A percentile compares a stretch with the other conserved stretches of the same genome.
phyloP scores from a whole-genome alignment of 1,140 invertebrate species.

The Drosophila cardini region DNA sequence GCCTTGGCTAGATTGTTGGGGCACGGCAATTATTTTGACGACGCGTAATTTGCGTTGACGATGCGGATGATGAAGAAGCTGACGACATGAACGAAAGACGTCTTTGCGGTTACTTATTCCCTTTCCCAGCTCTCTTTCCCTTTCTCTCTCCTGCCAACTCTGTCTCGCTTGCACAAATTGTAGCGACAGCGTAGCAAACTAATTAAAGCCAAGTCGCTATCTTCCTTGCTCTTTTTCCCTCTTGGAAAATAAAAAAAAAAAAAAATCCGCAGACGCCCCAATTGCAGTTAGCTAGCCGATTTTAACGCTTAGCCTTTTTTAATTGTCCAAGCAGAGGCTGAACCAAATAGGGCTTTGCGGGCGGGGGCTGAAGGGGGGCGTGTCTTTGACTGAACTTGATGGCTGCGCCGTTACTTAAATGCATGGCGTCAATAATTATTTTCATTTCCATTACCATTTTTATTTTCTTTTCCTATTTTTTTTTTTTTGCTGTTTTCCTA shows the following conservation, averaged over 20 bases:
- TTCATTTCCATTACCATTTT: slow-evolving; percentile 38
- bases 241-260: background rate
- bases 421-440: slow-evolving; percentile 67
- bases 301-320: slow-evolving; percentile 82
- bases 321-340: slow-evolving; percentile 57
- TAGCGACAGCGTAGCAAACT: slow-evolving; percentile 77
- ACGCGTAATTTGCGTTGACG: slow-evolving; percentile 80
- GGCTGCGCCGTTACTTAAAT: slow-evolving; percentile 62
- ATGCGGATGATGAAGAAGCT: slow-evolving; percentile 67
- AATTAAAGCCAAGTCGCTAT: slow-evolving; percentile 66
- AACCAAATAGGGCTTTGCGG: too few relatives aligned
- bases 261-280: slow-evolving; percentile 38
- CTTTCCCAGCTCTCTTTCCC: background rate
- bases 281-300: slow-evolving; percentile 57
- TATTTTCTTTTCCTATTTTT: slow-evolving; percentile 22
- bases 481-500: background rate
- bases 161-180: slow-evolving; percentile 59
- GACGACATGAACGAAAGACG: slow-evolving; percentile 32
- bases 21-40: slow-evolving; percentile 80
- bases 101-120: slow-evolving; percentile 27
- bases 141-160: background rate
- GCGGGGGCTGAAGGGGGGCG: background rate
- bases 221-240: background rate
- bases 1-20: slow-evolving; percentile 58
- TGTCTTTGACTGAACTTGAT: slow-evolving; percentile 55